Percentiles rank a stretch among this genome's conserved stretches.
phyloP scores from a whole-genome alignment of 1,140 invertebrate species.

The Pentalonia nigronervosa region DNA sequence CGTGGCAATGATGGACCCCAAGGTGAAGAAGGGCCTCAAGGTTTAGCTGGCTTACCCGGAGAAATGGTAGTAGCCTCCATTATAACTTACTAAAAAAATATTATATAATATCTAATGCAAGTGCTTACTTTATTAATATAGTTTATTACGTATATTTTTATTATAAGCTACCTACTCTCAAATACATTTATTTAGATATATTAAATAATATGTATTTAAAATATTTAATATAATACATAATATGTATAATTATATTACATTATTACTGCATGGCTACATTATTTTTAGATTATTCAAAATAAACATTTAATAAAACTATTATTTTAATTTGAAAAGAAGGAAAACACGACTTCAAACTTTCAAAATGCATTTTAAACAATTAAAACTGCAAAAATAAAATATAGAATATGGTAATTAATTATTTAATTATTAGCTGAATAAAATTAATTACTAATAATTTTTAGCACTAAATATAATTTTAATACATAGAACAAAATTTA shows the following conservation, averaged over 20 bases:
- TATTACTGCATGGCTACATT: not conserved
- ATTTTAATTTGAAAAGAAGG: not conserved
- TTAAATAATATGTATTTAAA: not conserved
- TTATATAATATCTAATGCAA: not conserved
- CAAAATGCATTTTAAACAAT: not conserved
- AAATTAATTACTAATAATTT: not conserved
- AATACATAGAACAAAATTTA: too few relatives aligned
- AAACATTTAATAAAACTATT: not conserved
- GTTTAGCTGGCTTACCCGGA: constrained; percentile 76
- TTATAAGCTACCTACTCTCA: not conserved
- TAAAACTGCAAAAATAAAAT: not conserved
- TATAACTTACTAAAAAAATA: not conserved
- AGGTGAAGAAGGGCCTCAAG: constrained; percentile 79
- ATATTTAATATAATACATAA: not conserved
- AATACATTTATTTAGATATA: not conserved
- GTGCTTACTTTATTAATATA: not conserved
- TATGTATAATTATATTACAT: not conserved
- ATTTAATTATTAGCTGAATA: not conserved
- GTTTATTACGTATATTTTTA: not conserved
- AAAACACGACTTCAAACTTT: not conserved
- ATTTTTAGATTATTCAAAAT: not conserved
- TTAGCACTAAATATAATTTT: not conserved
- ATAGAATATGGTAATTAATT: not conserved
- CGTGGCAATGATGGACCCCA: constrained; percentile 78
- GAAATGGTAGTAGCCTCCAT: constrained; percentile 72